A percentile compares a stretch with the other conserved stretches of the same genome.
Conservation (phyloP, 2,113 vertebrate genomes). For the Thunnus maccoyii region DNA sequence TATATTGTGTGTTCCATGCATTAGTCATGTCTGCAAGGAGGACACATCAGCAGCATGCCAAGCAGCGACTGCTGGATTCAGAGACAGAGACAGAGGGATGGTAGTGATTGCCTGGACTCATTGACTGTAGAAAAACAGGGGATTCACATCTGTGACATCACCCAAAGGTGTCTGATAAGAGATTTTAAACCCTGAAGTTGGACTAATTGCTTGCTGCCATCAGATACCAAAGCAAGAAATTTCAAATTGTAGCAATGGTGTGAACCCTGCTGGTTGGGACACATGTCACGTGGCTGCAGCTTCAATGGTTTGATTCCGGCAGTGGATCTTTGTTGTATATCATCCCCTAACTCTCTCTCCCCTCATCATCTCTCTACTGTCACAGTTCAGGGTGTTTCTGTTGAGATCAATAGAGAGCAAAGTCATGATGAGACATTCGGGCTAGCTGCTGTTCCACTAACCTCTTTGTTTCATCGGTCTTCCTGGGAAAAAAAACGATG, state of each 20-base stretch:
- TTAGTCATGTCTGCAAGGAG: constrained; percentile 65
- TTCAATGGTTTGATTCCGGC: too few species aligned
- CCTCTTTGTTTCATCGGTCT: constrained; percentile 18
- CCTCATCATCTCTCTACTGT: too few species aligned
- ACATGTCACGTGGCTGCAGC: too few species aligned
- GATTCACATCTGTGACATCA: constrained; percentile 54
- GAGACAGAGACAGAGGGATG: constrained; percentile 1
- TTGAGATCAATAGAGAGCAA: neutral
- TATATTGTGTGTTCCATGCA: constrained; percentile 56
- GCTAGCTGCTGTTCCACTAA: neutral
- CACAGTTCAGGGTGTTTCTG: neutral
- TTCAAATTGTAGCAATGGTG: neutral
- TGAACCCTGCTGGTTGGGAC: neutral
- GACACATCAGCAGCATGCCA: constrained; percentile 49
- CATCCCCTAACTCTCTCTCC: too few species aligned
- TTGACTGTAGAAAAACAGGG: constrained; percentile 38
- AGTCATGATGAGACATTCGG: constrained; percentile 3
- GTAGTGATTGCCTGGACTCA: constrained; percentile 35
- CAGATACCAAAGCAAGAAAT: constrained; percentile 28
- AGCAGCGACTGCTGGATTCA: constrained; percentile 43
- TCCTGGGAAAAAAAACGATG: too few species aligned
- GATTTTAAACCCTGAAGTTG: constrained; percentile 47
- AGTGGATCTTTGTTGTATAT: too few species aligned
- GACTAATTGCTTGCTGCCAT: constrained; percentile 45
- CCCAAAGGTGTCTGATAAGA: constrained; percentile 42